Base-by-base conservation (phyloP, 2,888 invertebrate genomes). In the Acronicta leporina region DNA sequence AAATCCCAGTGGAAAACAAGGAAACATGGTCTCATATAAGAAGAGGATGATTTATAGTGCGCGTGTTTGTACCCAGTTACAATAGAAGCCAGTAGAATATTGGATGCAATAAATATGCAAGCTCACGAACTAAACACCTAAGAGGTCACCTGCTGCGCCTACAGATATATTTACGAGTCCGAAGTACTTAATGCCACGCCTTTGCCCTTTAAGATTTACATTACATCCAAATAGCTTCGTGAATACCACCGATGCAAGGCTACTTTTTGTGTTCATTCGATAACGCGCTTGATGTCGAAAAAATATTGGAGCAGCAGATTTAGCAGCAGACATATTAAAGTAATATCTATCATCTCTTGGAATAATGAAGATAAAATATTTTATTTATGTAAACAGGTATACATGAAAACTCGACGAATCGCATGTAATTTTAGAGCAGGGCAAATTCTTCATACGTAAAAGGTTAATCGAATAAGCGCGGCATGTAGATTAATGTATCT, bases 91-190 rank as follows among this genome's bases (percentile, higher is more conserved):
- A 72, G 69, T 67, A 62, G 62, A 63, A 58, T 63, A 77, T 73
- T 74, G 78, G 80, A 75, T 75, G 89, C 84, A 89, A 89, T 91
- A 90, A 90, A 92, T 88, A 88, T 86, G 85, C 84, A 84, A 79
- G 79, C 81, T 85, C 87, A 86, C 86, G 90, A 90, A 89, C 88
- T 88, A 89, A 89, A 90, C 90, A 86, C 86, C 88, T 85, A 86
- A 89, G 88, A 89, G 91, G 91, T 92, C 89, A 89, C 91, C 92
- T 87, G 92, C 92, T 92, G 92, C 82, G 91, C 86, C 87, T 86
- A 87, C 88, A 89, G 89, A 92, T 88, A 88, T 88, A 89, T 91
- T 92, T 90, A 92, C 87, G 85, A 88, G 77, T 62, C 56, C 70
- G 55, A 73, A 80, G 83, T 85, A 87, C 78, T 83, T 84, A 85